These are phyloP conservation scores for Nasonia oneida DNA, from an alignment of 2,888 invertebrate species.

Conservation along the genomic window DNA sequence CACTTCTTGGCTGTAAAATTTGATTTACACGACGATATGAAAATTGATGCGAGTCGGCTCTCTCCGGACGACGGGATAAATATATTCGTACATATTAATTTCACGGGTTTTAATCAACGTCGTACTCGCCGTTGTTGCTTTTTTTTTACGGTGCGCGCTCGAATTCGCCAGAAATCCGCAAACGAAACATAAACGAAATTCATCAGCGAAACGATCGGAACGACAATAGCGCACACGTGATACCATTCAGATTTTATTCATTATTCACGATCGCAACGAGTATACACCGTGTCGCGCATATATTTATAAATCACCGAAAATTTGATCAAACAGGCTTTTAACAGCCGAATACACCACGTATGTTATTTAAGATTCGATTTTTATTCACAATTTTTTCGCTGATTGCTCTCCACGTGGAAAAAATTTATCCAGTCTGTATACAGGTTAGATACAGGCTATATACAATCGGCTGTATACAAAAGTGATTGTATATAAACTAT, in stretches of 20 bases:
- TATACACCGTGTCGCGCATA: neutral
- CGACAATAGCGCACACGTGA: neutral
- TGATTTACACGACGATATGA: neutral
- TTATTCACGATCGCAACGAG: neutral
- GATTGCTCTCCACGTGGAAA: neutral
- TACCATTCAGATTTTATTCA: neutral
- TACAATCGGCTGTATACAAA: too few species aligned
- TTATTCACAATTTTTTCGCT: neutral
- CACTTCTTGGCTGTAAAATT: neutral
- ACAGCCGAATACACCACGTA: neutral
- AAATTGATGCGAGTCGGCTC: neutral
- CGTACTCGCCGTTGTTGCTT: neutral
- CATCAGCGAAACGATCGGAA: too few species aligned
- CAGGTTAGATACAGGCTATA: too few species aligned
- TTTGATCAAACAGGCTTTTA: neutral
- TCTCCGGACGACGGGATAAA: neutral
- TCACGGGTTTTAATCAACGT: neutral
- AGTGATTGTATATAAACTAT: too few species aligned
- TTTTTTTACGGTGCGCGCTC: too few species aligned
- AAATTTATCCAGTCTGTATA: too few species aligned
- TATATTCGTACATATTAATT: neutral
- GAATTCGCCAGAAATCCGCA: too few species aligned
- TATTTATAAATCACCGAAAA: neutral
- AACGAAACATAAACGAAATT: too few species aligned
- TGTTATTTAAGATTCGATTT: neutral